Conservation (phyloP, 2,888 invertebrate genomes). For the Adineta ricciae region DNA sequence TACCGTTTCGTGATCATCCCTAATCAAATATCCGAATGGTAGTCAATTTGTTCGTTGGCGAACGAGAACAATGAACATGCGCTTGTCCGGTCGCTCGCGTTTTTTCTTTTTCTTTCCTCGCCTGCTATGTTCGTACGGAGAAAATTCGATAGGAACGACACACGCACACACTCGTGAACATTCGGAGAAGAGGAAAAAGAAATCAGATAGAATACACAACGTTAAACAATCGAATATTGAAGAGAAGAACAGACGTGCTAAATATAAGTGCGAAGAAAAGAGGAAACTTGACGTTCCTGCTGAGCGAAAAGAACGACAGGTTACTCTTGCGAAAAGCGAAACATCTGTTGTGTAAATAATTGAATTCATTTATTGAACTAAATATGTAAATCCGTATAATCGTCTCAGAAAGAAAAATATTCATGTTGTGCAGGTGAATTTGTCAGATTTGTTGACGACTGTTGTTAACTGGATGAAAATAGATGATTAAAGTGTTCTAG, state of each 20-base stretch:
- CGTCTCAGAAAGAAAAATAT: not conserved
- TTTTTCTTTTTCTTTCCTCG: not conserved
- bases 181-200: not conserved
- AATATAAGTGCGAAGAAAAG: not conserved
- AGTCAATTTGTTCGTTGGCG: not conserved
- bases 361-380: not conserved
- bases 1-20: conserved; percentile 5
- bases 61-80: not conserved
- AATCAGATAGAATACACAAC: not conserved
- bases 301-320: not conserved
- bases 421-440: too few species aligned
- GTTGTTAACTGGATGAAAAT: too few species aligned
- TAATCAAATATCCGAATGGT: not conserved
- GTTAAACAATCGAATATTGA: not conserved
- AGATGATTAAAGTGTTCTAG: too few species aligned
- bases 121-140: not conserved
- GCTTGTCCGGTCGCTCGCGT: not conserved
- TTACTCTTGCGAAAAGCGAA: not conserved
- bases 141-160: not conserved
- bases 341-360: not conserved
- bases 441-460: too few species aligned
- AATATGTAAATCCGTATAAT: too few species aligned
- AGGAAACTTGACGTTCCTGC: not conserved
- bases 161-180: not conserved
- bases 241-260: not conserved